These are phyloP conservation scores for Lasioglossum leucozonium DNA, from an alignment of 2,888 invertebrate genomes.

Conservation along the genomic window DNA sequence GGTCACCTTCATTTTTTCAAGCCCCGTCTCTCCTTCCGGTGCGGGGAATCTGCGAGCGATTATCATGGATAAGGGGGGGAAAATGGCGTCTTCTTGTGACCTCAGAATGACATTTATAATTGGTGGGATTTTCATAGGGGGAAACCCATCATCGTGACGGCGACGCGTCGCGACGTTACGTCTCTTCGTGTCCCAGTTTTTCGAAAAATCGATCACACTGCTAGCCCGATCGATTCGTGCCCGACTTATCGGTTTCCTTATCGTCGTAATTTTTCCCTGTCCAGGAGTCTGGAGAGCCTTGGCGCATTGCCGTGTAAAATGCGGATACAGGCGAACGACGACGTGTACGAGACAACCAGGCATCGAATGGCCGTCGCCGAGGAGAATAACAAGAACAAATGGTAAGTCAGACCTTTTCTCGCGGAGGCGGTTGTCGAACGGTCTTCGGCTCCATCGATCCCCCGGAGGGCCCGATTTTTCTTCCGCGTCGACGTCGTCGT, in stretches of 20 bases:
- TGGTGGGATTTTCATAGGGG: too few species aligned
- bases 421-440: conserved; percentile 19
- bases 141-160: too few species aligned
- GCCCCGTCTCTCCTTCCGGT: too few species aligned
- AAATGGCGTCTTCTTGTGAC: too few species aligned
- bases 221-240: neutral
- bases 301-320: conserved; percentile 95
- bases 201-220: neutral
- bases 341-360: conserved; percentile 96
- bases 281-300: conserved; percentile 90
- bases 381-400: conserved; percentile 97
- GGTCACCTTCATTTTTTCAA: too few species aligned
- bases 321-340: conserved; percentile 97
- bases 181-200: too few species aligned
- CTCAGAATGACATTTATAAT: too few species aligned
- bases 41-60: too few species aligned
- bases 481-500: neutral
- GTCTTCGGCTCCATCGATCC: conserved; percentile 36
- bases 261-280: conserved; percentile 32
- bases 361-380: conserved; percentile 96
- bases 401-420: conserved; percentile 86
- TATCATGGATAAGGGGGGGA: too few species aligned
- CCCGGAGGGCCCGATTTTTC: conserved; percentile 31
- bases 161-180: too few species aligned
- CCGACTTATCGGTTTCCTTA: conserved; percentile 23